phyloP scores from a whole-genome alignment of 2,888 invertebrate species.

The Rhingia campestris region DNA sequence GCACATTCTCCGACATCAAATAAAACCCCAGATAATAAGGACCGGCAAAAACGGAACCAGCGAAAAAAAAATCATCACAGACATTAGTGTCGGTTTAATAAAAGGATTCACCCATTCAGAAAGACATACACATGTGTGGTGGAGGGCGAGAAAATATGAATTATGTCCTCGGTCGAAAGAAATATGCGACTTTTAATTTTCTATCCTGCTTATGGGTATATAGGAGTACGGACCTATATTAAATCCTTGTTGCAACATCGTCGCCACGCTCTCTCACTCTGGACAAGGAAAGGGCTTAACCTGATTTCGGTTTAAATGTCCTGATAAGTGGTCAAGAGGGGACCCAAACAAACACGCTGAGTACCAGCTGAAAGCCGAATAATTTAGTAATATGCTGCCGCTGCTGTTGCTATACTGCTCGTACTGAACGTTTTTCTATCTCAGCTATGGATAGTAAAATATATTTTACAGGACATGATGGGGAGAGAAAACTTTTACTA shows the following conservation, averaged over 20 bases:
- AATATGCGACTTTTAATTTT: constrained; percentile 67
- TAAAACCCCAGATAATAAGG: constrained; percentile 41
- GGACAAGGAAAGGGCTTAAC: constrained; percentile 66
- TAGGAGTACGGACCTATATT: constrained; percentile 22
- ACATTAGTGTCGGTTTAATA: constrained; percentile 60
- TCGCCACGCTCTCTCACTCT: neutral
- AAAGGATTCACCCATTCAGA: constrained; percentile 35
- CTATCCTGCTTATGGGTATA: constrained; percentile 1
- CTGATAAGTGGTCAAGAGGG: constrained; percentile 69
- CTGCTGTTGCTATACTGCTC: constrained; percentile 7
- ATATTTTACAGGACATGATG: neutral
- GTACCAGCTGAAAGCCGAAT: constrained; percentile 67
- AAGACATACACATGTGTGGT: neutral
- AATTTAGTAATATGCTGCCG: constrained; percentile 59
- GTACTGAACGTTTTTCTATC: constrained; percentile 30
- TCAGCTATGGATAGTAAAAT: constrained; percentile 18
- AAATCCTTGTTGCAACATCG: constrained; percentile 36
- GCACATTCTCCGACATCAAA: constrained; percentile 24
- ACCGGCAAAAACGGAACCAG: neutral
- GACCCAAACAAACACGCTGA: constrained; percentile 41
- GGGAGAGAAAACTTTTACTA: constrained; percentile 32
- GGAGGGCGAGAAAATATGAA: constrained; percentile 33
- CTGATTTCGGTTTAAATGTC: constrained; percentile 70
- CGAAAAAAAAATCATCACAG: constrained; percentile 12
- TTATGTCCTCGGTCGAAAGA: constrained; percentile 56